phyloP scores from a whole-genome alignment of 2,888 invertebrate species.

The Erannis defoliaria region DNA sequence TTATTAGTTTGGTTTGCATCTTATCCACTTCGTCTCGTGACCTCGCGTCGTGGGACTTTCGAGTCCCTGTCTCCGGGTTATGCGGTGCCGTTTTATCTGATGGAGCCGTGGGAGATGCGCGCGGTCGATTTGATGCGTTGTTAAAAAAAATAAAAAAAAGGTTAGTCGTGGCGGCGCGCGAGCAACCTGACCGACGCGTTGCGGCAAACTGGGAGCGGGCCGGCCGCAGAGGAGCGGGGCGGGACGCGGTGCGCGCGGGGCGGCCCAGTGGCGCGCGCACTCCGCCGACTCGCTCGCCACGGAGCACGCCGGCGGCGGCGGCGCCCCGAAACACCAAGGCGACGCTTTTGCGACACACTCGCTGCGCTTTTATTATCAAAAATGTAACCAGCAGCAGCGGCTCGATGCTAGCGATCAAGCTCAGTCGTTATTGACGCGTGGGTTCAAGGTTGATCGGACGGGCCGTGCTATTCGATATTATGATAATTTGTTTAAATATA shows the following conservation, averaged over 20 bases:
- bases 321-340: constrained; percentile 81
- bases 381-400: constrained; percentile 65
- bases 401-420: constrained; percentile 59
- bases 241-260: constrained; percentile 62
- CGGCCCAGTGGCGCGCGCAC: constrained; percentile 82
- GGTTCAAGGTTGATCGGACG: constrained; percentile 78
- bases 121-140: constrained; percentile 64
- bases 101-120: constrained; percentile 64
- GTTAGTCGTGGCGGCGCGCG: constrained; percentile 65
- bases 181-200: constrained; percentile 82
- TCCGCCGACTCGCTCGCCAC: constrained; percentile 70
- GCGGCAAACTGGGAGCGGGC: constrained; percentile 83
- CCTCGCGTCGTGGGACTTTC: constrained; percentile 66
- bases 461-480: constrained; percentile 53
- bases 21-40: constrained; percentile 68
- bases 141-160: constrained; percentile 56
- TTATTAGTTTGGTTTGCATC: constrained; percentile 87
- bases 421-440: constrained; percentile 63
- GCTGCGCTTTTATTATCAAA: constrained; percentile 66
- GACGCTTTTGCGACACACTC: constrained; percentile 82
- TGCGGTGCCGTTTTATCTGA: constrained; percentile 71
- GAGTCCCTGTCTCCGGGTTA: constrained; percentile 69
- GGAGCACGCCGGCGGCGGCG: constrained; percentile 76
- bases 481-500: constrained; percentile 54
- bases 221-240: constrained; percentile 67